A percentile compares a stretch with the other conserved stretches of the same genome.
Evolutionary conservation across 2,113 vertebrate genomes (phyloP).

Genomic region (Lathamus discolor): DNA sequence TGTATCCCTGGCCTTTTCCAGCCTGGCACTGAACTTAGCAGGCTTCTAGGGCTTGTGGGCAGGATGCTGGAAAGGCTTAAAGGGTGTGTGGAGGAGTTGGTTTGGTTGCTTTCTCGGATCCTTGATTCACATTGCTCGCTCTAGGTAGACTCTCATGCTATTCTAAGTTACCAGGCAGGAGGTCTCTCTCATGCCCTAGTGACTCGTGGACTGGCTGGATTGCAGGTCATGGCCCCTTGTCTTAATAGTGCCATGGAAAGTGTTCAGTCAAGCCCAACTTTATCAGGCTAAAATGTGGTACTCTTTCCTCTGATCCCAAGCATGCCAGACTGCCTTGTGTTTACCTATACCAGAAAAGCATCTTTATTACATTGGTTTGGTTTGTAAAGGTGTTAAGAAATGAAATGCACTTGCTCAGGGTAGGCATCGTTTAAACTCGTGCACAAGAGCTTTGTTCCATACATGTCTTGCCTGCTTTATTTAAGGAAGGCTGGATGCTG

Average conservation of each 20-base stretch:
- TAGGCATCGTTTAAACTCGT: neutral
- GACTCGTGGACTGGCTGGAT: neutral
- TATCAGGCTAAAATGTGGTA: neutral
- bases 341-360: neutral
- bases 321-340: neutral
- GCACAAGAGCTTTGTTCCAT: neutral
- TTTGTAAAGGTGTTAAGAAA: constrained; percentile 7
- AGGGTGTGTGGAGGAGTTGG: neutral
- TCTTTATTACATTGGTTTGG: neutral
- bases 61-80: neutral
- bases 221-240: neutral
- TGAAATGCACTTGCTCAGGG: neutral
- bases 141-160: neutral
- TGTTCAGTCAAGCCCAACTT: neutral
- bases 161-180: neutral
- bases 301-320: neutral
- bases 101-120: neutral
- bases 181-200: neutral
- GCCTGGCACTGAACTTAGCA: neutral
- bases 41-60: neutral
- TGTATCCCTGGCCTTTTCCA: neutral
- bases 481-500: neutral
- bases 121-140: neutral
- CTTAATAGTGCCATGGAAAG: neutral
- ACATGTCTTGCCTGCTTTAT: neutral